Evolutionary conservation across 2,888 invertebrate species (phyloP).

Genomic region (Homarus gammarus): DNA sequence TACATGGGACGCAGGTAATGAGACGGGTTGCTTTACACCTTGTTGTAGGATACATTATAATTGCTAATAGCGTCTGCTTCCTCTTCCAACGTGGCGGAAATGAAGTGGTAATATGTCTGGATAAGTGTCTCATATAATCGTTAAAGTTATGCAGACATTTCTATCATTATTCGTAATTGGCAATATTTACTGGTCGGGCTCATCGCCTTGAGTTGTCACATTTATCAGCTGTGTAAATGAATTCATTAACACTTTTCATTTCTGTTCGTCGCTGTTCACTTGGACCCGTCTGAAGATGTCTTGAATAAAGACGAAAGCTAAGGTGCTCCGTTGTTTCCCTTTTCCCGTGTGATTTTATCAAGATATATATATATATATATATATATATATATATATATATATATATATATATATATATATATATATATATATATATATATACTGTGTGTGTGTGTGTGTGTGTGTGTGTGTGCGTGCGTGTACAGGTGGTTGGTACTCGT

Average conservation of each 20-base stretch:
- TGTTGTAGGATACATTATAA: slow-evolving; percentile 1
- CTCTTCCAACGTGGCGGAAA: not conserved
- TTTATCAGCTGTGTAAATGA: not conserved
- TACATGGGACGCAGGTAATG: not conserved
- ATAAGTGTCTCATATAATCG: slow-evolving; percentile 33
- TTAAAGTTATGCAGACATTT: slow-evolving; percentile 26
- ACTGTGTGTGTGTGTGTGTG: too few relatives aligned
- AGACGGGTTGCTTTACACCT: not conserved
- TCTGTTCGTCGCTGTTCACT: not conserved
- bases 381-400: too few relatives aligned
- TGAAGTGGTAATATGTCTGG: not conserved
- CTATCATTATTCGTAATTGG: slow-evolving; percentile 14
- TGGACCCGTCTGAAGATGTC: too few relatives aligned
- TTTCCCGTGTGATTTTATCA: not conserved
- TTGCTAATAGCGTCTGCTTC: slow-evolving; percentile 16
- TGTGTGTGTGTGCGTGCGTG: too few relatives aligned
- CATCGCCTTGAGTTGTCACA: not conserved
- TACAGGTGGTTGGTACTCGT: too few relatives aligned
- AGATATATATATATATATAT: not conserved
- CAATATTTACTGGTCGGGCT: not conserved
- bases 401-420: too few relatives aligned
- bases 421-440: too few relatives aligned
- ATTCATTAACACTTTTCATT: not conserved
- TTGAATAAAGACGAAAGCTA: too few relatives aligned
- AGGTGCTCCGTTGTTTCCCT: too few relatives aligned